phyloP scores from a whole-genome alignment of 2,797 vertebrate species.

The Spea hammondii region DNA sequence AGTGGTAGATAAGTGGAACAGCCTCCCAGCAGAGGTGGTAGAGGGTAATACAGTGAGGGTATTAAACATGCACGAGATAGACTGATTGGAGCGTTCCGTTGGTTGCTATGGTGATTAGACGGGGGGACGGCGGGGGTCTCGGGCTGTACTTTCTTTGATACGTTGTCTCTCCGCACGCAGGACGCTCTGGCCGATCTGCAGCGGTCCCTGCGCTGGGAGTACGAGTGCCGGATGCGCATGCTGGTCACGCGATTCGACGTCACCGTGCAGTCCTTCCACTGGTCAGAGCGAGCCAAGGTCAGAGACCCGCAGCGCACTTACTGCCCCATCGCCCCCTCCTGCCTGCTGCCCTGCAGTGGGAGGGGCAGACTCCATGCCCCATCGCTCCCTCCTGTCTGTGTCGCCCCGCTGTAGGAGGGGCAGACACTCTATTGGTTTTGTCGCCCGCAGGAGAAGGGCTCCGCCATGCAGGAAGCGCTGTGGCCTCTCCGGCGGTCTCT shows the following conservation, averaged over 20 bases:
- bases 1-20: too few species aligned
- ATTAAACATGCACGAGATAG: too few species aligned
- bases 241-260: slow-evolving; percentile 82
- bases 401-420: not conserved
- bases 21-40: too few species aligned
- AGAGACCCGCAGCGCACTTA: not conserved
- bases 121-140: not conserved
- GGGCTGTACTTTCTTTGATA: too few species aligned
- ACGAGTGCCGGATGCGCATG: slow-evolving; percentile 75
- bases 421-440: not conserved
- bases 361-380: too few species aligned
- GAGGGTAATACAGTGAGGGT: too few species aligned
- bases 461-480: slow-evolving; percentile 64
- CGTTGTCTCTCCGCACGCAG: slow-evolving; percentile 46
- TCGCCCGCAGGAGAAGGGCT: slow-evolving; percentile 65
- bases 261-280: slow-evolving; percentile 80
- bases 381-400: not conserved
- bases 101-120: too few species aligned
- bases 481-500: slow-evolving; percentile 58
- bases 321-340: too few species aligned
- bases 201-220: slow-evolving; percentile 69
- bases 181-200: slow-evolving; percentile 61
- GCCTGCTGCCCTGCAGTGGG: too few species aligned
- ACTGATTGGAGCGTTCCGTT: too few species aligned
- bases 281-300: slow-evolving; percentile 83